Conservation (phyloP, 2,888 invertebrate species). For the Lymantria dispar region DNA sequence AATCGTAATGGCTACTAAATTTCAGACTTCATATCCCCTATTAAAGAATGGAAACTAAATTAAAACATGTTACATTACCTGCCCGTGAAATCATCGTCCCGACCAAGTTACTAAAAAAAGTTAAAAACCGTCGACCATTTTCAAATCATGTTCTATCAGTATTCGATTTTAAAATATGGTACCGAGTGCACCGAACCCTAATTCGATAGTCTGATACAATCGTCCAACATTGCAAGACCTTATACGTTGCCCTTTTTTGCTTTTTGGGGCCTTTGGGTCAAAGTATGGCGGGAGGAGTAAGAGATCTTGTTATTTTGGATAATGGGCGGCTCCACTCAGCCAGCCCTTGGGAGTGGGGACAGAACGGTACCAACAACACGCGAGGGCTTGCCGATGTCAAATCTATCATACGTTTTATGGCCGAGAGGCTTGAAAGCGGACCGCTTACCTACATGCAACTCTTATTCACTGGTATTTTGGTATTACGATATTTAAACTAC, state of each 20-base stretch:
- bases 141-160: constrained; percentile 57
- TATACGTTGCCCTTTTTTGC: constrained; percentile 33
- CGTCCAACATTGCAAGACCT: constrained; percentile 54
- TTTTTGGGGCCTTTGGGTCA: constrained; percentile 34
- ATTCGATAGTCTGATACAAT: constrained; percentile 58
- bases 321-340: constrained; percentile 50
- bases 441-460: constrained; percentile 64
- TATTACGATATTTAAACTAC: constrained; percentile 25
- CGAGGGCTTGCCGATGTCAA: constrained; percentile 71
- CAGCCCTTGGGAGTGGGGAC: constrained; percentile 74
- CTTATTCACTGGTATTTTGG: constrained; percentile 47
- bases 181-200: constrained; percentile 74
- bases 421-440: constrained; percentile 63
- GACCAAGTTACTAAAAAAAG: constrained; percentile 27
- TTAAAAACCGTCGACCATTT: constrained; percentile 60
- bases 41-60: constrained; percentile 38
- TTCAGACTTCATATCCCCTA: constrained; percentile 31
- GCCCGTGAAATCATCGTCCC: constrained; percentile 37
- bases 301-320: constrained; percentile 51
- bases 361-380: constrained; percentile 68
- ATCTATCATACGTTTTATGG: constrained; percentile 79
- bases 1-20: constrained; percentile 31
- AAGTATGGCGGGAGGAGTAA: constrained; percentile 39
- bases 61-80: constrained; percentile 38
- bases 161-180: constrained; percentile 74